Conservation (phyloP, 2,113 vertebrate species). For the Dicentrarchus labrax region DNA sequence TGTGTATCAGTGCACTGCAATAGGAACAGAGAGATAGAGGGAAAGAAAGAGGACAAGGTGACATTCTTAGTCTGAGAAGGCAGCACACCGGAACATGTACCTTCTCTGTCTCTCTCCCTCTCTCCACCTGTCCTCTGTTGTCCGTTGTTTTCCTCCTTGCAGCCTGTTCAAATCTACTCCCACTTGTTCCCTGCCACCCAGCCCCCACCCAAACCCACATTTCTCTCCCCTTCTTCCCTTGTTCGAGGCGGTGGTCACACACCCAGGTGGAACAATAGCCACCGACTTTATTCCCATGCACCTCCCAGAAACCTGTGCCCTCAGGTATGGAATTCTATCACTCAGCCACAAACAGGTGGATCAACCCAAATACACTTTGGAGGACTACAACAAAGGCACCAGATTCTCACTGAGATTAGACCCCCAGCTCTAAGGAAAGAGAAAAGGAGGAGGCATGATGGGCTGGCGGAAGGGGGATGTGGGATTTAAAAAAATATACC, state of each 20-base stretch:
- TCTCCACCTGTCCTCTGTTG: constrained; percentile 52
- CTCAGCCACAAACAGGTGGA: constrained; percentile 78
- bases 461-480: constrained; percentile 1
- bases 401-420: constrained; percentile 79
- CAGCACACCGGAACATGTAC: constrained; percentile 39
- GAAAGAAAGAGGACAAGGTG: constrained; percentile 52
- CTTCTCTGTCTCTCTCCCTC: constrained; percentile 5
- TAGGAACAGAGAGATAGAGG: constrained; percentile 8
- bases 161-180: constrained; percentile 45
- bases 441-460: constrained; percentile 26
- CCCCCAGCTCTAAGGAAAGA: constrained; percentile 45
- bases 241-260: constrained; percentile 72
- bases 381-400: constrained; percentile 65
- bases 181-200: constrained; percentile 45
- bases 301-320: constrained; percentile 76
- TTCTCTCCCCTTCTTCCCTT: constrained; percentile 57
- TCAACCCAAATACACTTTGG: constrained; percentile 78
- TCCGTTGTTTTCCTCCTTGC: constrained; percentile 41
- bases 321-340: constrained; percentile 86
- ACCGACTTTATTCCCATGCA: constrained; percentile 75
- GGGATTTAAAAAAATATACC: constrained; percentile 6
- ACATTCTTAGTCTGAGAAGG: constrained; percentile 51
- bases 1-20: constrained; percentile 25
- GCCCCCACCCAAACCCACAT: constrained; percentile 55
- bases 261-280: constrained; percentile 80